These are phyloP conservation scores for Himalopsyche tibetana DNA, from an alignment of 2,888 invertebrate species.

Conservation along the genomic window DNA sequence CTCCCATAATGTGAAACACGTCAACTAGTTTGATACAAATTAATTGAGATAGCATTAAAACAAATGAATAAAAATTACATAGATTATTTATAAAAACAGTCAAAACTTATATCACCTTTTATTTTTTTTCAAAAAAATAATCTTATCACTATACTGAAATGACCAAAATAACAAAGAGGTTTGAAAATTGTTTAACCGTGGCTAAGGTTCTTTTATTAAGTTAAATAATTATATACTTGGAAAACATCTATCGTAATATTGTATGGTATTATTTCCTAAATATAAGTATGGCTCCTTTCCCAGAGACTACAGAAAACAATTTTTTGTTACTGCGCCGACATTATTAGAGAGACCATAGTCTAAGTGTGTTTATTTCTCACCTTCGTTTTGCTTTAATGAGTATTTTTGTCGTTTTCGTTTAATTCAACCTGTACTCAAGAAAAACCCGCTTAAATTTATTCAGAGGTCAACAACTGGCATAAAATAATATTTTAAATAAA, in stretches of 20 bases:
- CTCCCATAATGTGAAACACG: too few species aligned
- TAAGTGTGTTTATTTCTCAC: slow-evolving; percentile 47
- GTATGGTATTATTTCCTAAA: slow-evolving; percentile 37
- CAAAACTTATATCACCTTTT: too few species aligned
- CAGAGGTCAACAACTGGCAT: slow-evolving; percentile 28
- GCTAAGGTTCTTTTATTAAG: neutral
- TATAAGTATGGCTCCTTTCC: slow-evolving; percentile 31
- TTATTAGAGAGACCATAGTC: slow-evolving; percentile 57
- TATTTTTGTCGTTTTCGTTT: slow-evolving; percentile 62
- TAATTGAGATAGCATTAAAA: too few species aligned
- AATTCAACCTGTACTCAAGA: slow-evolving; percentile 54
- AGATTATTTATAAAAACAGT: too few species aligned
- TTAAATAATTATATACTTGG: neutral
- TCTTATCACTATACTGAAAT: too few species aligned
- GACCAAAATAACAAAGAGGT: too few species aligned
- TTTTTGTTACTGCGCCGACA: slow-evolving; percentile 46
- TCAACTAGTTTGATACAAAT: too few species aligned
- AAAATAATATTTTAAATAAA: too few species aligned
- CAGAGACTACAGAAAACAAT: slow-evolving; percentile 24
- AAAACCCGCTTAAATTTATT: slow-evolving; percentile 44
- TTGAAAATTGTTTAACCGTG: too few species aligned
- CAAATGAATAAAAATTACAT: too few species aligned
- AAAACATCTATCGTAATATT: slow-evolving; percentile 29
- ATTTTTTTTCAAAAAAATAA: too few species aligned
- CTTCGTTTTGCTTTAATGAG: slow-evolving; percentile 58